A percentile compares a stretch with the other conserved stretches of the same genome.
Conservation (phyloP, 1,140 invertebrate species). For the Drosophila nigrodunni region DNA sequence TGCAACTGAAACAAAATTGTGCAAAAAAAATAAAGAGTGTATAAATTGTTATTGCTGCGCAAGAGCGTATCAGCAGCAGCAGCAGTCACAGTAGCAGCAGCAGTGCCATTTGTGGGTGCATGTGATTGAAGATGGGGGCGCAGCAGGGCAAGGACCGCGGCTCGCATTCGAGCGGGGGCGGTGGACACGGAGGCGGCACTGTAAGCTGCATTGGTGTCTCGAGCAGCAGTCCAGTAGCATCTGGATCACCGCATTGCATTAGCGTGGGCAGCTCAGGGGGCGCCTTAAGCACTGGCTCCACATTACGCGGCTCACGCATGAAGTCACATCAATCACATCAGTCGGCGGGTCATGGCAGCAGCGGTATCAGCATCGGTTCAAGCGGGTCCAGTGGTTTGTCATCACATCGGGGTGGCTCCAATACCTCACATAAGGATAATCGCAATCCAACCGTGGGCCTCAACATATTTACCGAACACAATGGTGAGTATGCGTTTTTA, state of each 20-base stretch:
- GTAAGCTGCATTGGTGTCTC: slow-evolving; percentile 78
- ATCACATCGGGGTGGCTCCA: slow-evolving; percentile 86
- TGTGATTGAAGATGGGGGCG: slow-evolving; percentile 89
- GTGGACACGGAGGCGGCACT: slow-evolving; percentile 52
- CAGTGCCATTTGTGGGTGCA: slow-evolving; percentile 32
- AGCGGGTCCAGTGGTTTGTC: slow-evolving; percentile 50
- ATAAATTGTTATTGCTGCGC: slow-evolving; percentile 31
- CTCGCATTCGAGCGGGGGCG: slow-evolving; percentile 72
- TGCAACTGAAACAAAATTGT: slow-evolving; percentile 54
- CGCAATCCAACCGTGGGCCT: slow-evolving; percentile 89
- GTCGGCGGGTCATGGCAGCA: slow-evolving; percentile 84
- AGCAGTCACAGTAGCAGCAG: background rate
- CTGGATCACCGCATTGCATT: slow-evolving; percentile 75
- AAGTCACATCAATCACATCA: slow-evolving; percentile 84
- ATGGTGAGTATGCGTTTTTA: slow-evolving; percentile 87
- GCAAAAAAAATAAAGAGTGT: slow-evolving; percentile 45
- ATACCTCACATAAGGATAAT: slow-evolving; percentile 88
- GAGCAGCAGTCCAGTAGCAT: slow-evolving; percentile 72
- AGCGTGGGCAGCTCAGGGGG: slow-evolving; percentile 49
- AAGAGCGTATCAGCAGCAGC: slow-evolving; percentile 8
- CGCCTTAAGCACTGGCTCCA: slow-evolving; percentile 74
- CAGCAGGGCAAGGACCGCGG: slow-evolving; percentile 93
- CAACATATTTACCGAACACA: slow-evolving; percentile 96
- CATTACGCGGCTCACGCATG: slow-evolving; percentile 80
- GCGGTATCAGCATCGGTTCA: slow-evolving; percentile 87